These are phyloP conservation scores for Drosophila prolongata DNA, from an alignment of 2,888 invertebrate genomes.

Conservation along the genomic window DNA sequence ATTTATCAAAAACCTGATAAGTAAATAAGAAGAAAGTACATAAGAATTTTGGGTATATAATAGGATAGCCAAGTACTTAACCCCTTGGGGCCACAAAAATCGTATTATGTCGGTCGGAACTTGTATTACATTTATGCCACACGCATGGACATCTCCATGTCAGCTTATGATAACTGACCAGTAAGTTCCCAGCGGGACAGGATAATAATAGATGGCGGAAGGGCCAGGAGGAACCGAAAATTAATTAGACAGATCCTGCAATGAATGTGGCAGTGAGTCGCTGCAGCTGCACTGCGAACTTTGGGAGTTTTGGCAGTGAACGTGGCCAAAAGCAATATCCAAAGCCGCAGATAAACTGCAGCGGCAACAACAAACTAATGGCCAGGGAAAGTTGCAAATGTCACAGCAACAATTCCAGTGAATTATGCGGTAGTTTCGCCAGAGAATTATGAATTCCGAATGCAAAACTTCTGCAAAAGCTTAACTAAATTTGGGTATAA, in stretches of 20 bases:
- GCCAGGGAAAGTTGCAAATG: constrained; percentile 8
- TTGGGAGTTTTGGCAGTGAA: constrained; percentile 1
- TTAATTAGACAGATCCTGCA: constrained; percentile 36
- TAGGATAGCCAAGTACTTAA: too few species aligned
- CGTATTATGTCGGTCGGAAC: not conserved
- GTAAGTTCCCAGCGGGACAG: constrained; percentile 13
- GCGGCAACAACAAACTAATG: not conserved
- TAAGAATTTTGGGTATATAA: too few species aligned
- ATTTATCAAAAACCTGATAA: too few species aligned
- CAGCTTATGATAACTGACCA: constrained; percentile 23
- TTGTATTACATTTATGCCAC: constrained; percentile 11
- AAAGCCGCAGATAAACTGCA: not conserved
- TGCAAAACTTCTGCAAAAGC: not conserved
- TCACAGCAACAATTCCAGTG: constrained; percentile 5
- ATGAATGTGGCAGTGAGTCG: constrained; percentile 30
- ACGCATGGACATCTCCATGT: constrained; percentile 9
- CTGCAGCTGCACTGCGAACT: constrained; percentile 22
- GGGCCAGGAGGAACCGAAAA: not conserved
- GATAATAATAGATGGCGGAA: not conserved
- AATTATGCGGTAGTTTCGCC: constrained; percentile 18
- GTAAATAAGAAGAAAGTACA: too few species aligned
- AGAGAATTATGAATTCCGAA: constrained; percentile 16
- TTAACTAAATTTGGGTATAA: constrained; percentile 5
- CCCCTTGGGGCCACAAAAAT: not conserved
- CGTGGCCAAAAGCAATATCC: not conserved